Base-by-base conservation (phyloP, 2,888 invertebrate species). In the Drosophila mulleri region DNA sequence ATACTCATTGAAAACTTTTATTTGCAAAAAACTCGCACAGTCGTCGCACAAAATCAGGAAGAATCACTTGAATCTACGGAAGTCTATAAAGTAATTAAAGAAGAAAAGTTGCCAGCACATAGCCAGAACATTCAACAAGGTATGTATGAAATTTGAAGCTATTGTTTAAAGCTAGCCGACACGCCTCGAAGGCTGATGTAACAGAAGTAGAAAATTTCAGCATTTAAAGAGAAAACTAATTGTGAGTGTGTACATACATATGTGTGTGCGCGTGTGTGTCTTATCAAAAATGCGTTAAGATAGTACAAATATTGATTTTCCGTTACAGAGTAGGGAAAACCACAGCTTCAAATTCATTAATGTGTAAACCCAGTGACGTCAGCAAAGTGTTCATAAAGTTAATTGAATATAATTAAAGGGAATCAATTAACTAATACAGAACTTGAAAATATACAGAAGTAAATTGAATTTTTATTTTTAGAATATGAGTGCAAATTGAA, bases 81-180 rank as follows among this genome's bases (percentile, higher is more conserved):
- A 32, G 53, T 91, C 16, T 91, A 91, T 57, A 91, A 90, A 74
- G 60, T 75, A 20, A 86, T 91, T 65, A 56, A 79, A 0, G 91
- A 91, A 59, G 91, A 91, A 45, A 83, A 60, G 54, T 48, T 78
- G 18, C 48, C 66, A 54, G 32, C 64, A 18, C 58, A 58, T 44
- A 66, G 52, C 44, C 32, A 60, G 67, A 71, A 52, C 32, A 37
- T 58, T 41, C 45, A 57, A 50, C 67, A 71, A 80, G 80, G 76
- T 90, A 72, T 78, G 67, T 72, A 70, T 67, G 23, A 29, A 48
- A 70, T 35, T 44, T 41, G 18, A 63, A 20, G 11, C 44, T 32
- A 26, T 5, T 14, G 52, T 44, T 32, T 56, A 32, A 39, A 48
- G 16, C 20, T 41, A 45, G 0, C 8, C 41, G 7, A 11, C n/a